Conservation (phyloP, 2,113 vertebrate species). For the Dasyprocta punctata region DNA sequence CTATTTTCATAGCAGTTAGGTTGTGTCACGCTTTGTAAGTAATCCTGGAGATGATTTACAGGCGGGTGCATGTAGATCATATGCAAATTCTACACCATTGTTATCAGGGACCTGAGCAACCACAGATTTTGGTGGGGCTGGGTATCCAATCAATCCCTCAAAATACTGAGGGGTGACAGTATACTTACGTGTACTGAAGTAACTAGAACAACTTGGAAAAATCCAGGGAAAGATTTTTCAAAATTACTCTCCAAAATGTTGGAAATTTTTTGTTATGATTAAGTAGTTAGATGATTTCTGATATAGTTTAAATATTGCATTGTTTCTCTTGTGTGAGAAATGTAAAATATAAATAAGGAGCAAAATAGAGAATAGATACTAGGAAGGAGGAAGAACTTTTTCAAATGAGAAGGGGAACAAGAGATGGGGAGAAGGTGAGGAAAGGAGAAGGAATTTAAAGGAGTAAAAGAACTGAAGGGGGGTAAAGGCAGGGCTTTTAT, state of each 20-base stretch:
- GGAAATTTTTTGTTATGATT: slow-evolving; percentile 13
- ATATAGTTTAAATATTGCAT: background rate
- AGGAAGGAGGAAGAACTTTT: background rate
- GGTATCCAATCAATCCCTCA: background rate
- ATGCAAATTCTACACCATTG: background rate
- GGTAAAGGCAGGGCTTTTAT: background rate
- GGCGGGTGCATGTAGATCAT: background rate
- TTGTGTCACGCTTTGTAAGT: background rate
- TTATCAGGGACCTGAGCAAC: background rate
- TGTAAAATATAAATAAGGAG: background rate
- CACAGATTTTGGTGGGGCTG: background rate
- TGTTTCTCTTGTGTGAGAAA: background rate
- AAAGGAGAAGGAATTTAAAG: background rate
- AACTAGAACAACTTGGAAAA: slow-evolving; percentile 12
- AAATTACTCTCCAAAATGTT: background rate
- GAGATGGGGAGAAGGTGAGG: background rate
- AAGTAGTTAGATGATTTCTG: background rate
- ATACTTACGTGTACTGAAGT: background rate
- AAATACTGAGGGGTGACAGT: background rate
- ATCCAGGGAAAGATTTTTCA: background rate
- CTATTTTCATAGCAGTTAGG: background rate
- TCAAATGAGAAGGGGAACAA: background rate
- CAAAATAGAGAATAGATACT: background rate
- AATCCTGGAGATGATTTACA: background rate
- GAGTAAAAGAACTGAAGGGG: background rate